Base-by-base conservation (phyloP, 2,113 vertebrate genomes). In the Mus spicilegus region DNA sequence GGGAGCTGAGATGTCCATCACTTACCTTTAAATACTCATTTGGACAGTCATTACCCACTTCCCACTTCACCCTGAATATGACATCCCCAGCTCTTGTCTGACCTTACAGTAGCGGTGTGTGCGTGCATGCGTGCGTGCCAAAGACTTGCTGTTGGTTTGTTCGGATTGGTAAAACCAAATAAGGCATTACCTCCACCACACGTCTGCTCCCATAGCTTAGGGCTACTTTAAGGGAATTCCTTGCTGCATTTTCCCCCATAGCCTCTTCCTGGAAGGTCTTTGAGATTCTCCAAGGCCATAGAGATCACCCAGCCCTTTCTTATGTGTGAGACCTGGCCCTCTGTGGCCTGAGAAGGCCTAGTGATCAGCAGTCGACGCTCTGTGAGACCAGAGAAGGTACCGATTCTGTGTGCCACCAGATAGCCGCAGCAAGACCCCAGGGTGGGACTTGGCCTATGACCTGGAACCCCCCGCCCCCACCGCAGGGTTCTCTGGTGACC, bases 361-460 rank as follows among this genome's bases (percentile, higher is more conserved):
- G 5, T 17, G 69, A 11, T 54, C 22, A n/a, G 19, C 30, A 81
- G 19, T 5, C 56, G n/a, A 2, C 5, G 12, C 12, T 20, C 63
- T 4, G 0, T 6, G 24, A 65, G 89, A 39, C 82, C 36, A 5
- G 19, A 39, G 39, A 0, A 75, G 26, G 3, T 7, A 2, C 24
- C 33, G 4, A 1, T 28, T 46, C 90, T 67, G 26, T 12, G 20
- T 61, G 80, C 72, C 51, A 54, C 22, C 17, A 24, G 11, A 26
- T 9, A 63, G 46, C 36, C 72, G 46, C 5, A 56, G 17, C 7
- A 11, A 69, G 51, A 5, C 61, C 16, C 49, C 12, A 9, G 51
- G 7, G 3, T 16, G 0, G 16, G 2, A 7, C 19, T n/a, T 22
- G 26, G 58, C 61, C 84, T 56, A 1, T 81, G 78, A 7, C 63